Percentiles rank a stretch among this genome's conserved stretches.
Evolutionary conservation across 1,140 invertebrate genomes (phyloP).

Genomic region (Drosophila insularis): DNA sequence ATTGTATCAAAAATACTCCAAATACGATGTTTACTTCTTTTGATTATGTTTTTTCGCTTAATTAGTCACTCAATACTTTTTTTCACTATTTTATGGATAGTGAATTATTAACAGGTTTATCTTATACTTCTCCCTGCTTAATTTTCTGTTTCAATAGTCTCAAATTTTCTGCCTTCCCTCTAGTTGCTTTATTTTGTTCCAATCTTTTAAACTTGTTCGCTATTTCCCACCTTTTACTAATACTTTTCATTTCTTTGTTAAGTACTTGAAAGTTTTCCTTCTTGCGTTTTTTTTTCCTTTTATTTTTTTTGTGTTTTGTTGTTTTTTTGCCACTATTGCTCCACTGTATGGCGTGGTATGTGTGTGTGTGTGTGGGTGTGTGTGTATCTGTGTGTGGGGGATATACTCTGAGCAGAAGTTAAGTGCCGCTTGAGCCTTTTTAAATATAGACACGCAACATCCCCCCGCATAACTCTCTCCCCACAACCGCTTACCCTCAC

Average conservation of each 20-base stretch:
- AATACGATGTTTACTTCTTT: not conserved
- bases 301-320: not conserved
- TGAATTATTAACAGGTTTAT: not conserved
- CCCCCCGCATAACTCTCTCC: conserved; percentile 17
- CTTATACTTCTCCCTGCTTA: not conserved
- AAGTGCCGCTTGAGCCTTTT: conserved; percentile 76
- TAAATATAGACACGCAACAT: conserved; percentile 57
- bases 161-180: not conserved
- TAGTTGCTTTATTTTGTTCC: not conserved
- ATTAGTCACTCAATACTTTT: not conserved
- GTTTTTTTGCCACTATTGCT: not conserved
- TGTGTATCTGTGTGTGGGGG: not conserved
- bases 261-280: not conserved
- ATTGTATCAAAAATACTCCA: no score
- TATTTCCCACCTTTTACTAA: not conserved
- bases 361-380: not conserved
- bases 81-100: no score
- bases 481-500: not conserved
- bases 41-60: not conserved
- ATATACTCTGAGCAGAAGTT: conserved; percentile 61
- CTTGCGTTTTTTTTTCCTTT: not conserved
- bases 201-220: not conserved
- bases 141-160: not conserved
- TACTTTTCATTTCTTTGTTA: conserved; percentile 1
- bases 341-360: conserved; percentile 19